Evolutionary conservation across 2,113 vertebrate genomes (phyloP).

Genomic region (Dissostichus mawsoni): DNA sequence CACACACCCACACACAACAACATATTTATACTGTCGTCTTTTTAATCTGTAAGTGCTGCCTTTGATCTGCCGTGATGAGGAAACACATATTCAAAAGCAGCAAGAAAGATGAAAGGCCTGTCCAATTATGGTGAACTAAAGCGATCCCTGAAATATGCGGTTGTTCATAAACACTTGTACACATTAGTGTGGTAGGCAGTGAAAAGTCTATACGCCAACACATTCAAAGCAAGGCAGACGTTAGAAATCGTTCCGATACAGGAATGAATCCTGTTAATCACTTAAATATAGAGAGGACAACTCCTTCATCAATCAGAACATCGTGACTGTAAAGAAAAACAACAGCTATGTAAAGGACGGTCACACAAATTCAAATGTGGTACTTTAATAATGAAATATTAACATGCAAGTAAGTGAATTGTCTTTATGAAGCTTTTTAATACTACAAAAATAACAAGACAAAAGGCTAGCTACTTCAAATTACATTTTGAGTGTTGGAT

Average conservation of each 20-base stretch:
- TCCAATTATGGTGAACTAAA: slow-evolving; percentile 70
- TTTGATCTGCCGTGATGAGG: slow-evolving; percentile 76
- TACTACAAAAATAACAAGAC: no score
- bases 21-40: slow-evolving; percentile 34
- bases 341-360: not conserved
- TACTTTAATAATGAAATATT: no score
- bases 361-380: no score
- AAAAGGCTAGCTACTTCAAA: not conserved
- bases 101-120: slow-evolving; percentile 67
- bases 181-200: slow-evolving; percentile 38
- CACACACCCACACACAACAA: not conserved
- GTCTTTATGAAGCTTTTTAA: no score
- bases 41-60: slow-evolving; percentile 71
- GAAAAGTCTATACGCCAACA: slow-evolving; percentile 3
- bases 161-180: slow-evolving; percentile 72
- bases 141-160: slow-evolving; percentile 48
- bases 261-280: slow-evolving; percentile 40
- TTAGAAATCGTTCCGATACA: slow-evolving; percentile 22
- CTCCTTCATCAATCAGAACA: slow-evolving; percentile 1
- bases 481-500: not conserved
- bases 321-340: slow-evolving; percentile 5
- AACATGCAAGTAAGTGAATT: no score
- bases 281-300: slow-evolving; percentile 15
- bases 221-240: slow-evolving; percentile 23
- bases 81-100: slow-evolving; percentile 69